phyloP scores from a whole-genome alignment of 2,888 invertebrate species.

The Luffia ferchaultella region DNA sequence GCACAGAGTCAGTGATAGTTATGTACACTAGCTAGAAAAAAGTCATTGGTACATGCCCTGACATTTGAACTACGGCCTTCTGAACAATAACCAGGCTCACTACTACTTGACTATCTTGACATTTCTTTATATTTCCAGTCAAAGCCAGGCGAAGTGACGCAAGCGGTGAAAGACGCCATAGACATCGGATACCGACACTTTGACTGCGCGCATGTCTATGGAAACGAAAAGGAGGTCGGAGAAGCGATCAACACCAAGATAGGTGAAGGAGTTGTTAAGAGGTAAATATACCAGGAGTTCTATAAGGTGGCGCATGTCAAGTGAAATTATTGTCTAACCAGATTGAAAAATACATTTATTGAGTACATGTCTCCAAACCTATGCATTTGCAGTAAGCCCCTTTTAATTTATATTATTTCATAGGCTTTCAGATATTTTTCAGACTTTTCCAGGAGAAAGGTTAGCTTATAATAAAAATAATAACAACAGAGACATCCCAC shows the following conservation, averaged over 20 bases:
- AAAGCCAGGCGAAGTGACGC: slow-evolving; percentile 68
- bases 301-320: no score
- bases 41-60: background rate
- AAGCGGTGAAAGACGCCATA: slow-evolving; percentile 77
- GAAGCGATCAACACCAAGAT: slow-evolving; percentile 68
- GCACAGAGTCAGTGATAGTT: background rate
- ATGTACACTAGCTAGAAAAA: background rate
- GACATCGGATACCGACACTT: slow-evolving; percentile 79
- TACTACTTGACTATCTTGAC: background rate
- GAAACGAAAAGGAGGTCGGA: slow-evolving; percentile 76
- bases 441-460: no score
- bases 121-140: slow-evolving; percentile 42
- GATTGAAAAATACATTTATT: no score
- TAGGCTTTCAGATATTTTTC: no score
- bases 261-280: slow-evolving; percentile 67
- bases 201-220: slow-evolving; percentile 75
- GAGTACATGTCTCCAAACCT: no score
- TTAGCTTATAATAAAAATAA: no score
- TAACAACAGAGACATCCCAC: no score
- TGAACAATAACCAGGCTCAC: background rate
- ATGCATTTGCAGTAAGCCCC: no score
- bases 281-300: slow-evolving; percentile 53
- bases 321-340: no score
- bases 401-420: no score
- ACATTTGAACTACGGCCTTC: background rate